Evolutionary conservation across 2,888 invertebrate genomes (phyloP), one percentile per base, ranked within the genome.

Genomic region (Amblyteles armatorius): DNA sequence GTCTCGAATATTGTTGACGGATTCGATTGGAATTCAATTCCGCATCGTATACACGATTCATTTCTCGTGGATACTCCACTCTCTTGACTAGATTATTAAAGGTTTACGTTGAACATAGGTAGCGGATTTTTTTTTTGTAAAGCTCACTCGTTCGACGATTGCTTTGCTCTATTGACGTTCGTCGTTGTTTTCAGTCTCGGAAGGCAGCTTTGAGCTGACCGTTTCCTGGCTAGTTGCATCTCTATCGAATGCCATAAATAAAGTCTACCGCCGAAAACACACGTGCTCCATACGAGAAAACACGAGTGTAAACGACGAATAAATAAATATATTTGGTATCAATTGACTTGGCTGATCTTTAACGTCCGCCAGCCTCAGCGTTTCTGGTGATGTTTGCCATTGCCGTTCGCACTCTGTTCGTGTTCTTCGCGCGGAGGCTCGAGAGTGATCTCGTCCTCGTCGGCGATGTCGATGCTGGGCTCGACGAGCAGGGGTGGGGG

Each of bases 401-500:
- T 67, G 40, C 65, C 55, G 72, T 65, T 81, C 16, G 68, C 48
- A 7, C 60, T 44, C 40, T 77, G 36, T 63, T 63, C 65, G 48
- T 55, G 19, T 52, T 85, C 76, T 4, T 74, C 36, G 11, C 67
- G 36, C 44, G 57, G 63, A n/a, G 44, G n/a, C 4, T 52, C 73
- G n/a, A 55, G 44, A 19, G 57, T 90, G 55, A 89, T 87, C 36
- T 91, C 90, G 16, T 92, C 91, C 91, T 97, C 97, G 92, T 91
- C 90, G 5, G 92, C 96, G 89, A 90, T 88, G 76, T 91, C 88
- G 71, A 90, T 88, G 36, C 91, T 91, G 19, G 88, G 89, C 55
- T 97, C 97, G 78, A 96, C 95, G 90, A 97, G 95, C 87, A 97
- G 94, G 77, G 97, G 97, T 77, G 97, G 97, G n/a, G 97, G 97